A percentile compares a stretch with the other conserved stretches of the same genome.
Conservation (phyloP, 2,113 vertebrate species). For the Oncorhynchus masou region DNA sequence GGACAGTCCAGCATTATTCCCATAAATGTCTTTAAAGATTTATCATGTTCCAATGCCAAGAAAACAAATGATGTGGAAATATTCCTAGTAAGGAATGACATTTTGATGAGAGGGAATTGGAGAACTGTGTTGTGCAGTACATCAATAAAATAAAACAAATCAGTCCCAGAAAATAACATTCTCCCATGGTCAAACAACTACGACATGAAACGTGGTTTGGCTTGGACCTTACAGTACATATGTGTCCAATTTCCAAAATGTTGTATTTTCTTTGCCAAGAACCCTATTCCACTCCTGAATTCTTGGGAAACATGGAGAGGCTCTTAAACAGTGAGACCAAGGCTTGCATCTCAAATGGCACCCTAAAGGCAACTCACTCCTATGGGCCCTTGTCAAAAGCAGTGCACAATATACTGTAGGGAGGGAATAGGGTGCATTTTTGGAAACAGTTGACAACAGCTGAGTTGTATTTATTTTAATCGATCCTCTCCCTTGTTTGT, state of each 20-base stretch:
- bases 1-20: not conserved
- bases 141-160: not conserved
- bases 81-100: not conserved
- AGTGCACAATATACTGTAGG: not conserved
- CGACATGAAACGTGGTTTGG: slow-evolving; percentile 27
- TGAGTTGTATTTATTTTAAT: slow-evolving; percentile 19
- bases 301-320: slow-evolving; percentile 16
- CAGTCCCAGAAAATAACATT: slow-evolving; percentile 8
- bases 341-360: too few relatives aligned
- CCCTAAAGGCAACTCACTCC: too few relatives aligned
- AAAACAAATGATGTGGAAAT: not conserved
- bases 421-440: not conserved
- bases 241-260: slow-evolving; percentile 47
- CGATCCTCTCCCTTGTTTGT: slow-evolving; percentile 27
- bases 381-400: too few relatives aligned
- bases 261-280: slow-evolving; percentile 21
- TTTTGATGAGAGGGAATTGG: not conserved
- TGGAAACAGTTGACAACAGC: slow-evolving; percentile 21
- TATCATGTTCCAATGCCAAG: not conserved
- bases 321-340: slow-evolving; percentile 1
- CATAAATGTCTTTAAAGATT: not conserved
- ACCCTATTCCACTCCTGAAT: slow-evolving; percentile 30
- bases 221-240: slow-evolving; percentile 22
- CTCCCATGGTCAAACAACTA: slow-evolving; percentile 2
- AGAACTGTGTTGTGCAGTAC: not conserved